phyloP scores from a whole-genome alignment of 1,140 invertebrate species.

The Stegodyphus mimosarum region DNA sequence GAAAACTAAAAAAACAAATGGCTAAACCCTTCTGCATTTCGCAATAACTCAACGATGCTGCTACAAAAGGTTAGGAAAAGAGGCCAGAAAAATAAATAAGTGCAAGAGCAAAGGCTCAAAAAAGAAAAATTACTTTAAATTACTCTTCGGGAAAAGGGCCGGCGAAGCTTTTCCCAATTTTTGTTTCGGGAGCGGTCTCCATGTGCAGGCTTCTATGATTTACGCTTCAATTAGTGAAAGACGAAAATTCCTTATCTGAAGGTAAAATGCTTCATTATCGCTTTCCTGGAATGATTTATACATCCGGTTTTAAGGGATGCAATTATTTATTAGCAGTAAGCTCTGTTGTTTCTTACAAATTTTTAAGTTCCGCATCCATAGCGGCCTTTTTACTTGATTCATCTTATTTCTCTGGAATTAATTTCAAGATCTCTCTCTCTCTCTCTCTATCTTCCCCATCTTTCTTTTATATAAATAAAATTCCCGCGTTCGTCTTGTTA shows the following conservation, averaged over 20 bases:
- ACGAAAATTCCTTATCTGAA: conserved; percentile 56
- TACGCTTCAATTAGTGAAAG: conserved; percentile 54
- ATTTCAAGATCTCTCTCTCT: conserved; percentile 28
- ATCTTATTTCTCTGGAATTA: conserved; percentile 44
- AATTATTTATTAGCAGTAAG: conserved; percentile 57
- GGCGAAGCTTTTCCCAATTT: conserved; percentile 27
- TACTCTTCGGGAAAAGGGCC: conserved; percentile 22
- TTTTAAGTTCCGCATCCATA: conserved; percentile 27
- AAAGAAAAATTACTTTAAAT: conserved; percentile 58
- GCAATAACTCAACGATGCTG: conserved; percentile 19
- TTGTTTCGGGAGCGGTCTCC: background rate
- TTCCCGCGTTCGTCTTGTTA: background rate
- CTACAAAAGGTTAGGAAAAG: background rate
- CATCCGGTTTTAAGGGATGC: conserved; percentile 52
- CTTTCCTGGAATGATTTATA: conserved; percentile 53
- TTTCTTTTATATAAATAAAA: conserved; percentile 21
- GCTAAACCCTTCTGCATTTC: conserved; percentile 20
- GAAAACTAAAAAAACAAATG: conserved; percentile 6
- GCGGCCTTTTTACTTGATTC: conserved; percentile 14
- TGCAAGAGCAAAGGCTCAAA: conserved; percentile 6
- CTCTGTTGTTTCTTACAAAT: conserved; percentile 42
- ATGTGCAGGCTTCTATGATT: conserved; percentile 31
- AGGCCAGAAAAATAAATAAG: background rate
- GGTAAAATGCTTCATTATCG: conserved; percentile 57
- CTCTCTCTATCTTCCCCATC: no score